Base-by-base conservation (phyloP, 1,140 invertebrate species). In the Paraescarpia echinospica region DNA sequence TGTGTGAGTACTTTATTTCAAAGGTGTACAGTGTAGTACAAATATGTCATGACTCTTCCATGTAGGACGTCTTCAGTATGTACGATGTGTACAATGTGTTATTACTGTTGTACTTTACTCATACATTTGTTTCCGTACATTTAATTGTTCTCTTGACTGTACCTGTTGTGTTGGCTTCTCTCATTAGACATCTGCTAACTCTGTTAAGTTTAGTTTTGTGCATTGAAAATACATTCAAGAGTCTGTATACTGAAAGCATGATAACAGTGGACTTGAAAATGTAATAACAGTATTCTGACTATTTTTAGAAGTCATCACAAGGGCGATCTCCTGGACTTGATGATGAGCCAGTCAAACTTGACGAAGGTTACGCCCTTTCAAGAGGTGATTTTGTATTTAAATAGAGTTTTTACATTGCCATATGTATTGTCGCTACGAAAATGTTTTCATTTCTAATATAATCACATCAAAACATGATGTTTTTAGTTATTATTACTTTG, bases 341-440 rank as follows among this genome's bases (percentile, higher is more conserved):
- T 27, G 33, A 92, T 18, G 92, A 92, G 34, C 41, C 41, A 27
- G 33, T 92, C 33, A 88, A 77, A 35, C 92, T 96, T 35, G 93
- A 95, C 93, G 94, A 95, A 94, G 95, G 95, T 33, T 96, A 95
- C 94, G 95, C 94, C 41, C 93, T 96, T 12, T 93, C 94, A 92
- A 94, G 93, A 94, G 95, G 95, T 95, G 12, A 41, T 41, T 41
- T 41, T 41, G 41, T 41, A 41, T 41, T 41, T 41, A 41, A n/a
- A n/a, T n/a, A n/a, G n/a, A n/a, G n/a, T n/a, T n/a, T n/a, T n/a
- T n/a, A n/a, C n/a, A n/a, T n/a, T n/a, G n/a, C n/a, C n/a, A n/a
- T n/a, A n/a, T n/a, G n/a, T n/a, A n/a, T n/a, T n/a, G n/a, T n/a
- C n/a, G n/a, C n/a, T n/a, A n/a, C n/a, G n/a, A n/a, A n/a, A n/a